Evolutionary conservation across 2,113 vertebrate species (phyloP).

Genomic region (Eulacestoma nigropectus): DNA sequence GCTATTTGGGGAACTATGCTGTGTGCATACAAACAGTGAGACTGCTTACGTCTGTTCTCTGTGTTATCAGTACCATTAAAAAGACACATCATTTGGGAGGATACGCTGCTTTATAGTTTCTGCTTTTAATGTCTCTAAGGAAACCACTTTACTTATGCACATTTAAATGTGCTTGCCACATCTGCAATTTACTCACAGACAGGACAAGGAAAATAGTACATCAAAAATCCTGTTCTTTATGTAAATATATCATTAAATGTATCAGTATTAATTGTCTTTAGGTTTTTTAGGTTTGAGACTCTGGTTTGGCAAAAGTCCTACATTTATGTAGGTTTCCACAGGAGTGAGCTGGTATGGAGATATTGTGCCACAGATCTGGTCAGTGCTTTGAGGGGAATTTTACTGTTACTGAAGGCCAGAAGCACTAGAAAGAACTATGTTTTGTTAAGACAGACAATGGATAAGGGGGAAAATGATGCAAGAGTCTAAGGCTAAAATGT

Average conservation of each 20-base stretch:
- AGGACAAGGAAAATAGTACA: neutral
- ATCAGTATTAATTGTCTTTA: neutral
- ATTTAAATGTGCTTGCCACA: neutral
- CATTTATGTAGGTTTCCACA: neutral
- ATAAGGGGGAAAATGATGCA: neutral
- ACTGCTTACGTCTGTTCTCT: conserved; percentile 43
- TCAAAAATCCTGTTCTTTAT: neutral
- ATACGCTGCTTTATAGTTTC: conserved; percentile 37
- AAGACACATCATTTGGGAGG: conserved; percentile 22
- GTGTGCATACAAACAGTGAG: conserved; percentile 30
- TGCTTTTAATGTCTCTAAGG: conserved; percentile 56
- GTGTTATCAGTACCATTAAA: conserved; percentile 49
- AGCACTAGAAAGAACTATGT: neutral
- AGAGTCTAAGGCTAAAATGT: neutral
- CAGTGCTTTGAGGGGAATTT: neutral
- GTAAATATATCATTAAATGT: neutral
- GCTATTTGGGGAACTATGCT: conserved; percentile 15
- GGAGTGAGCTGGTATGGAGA: neutral
- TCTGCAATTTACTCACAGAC: neutral
- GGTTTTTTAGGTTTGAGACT: neutral
- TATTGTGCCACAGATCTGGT: neutral
- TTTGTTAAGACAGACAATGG: neutral
- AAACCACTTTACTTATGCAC: conserved; percentile 42
- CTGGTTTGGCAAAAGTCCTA: neutral
- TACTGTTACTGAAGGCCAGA: neutral